Percentiles rank a stretch among this genome's conserved stretches.
phyloP scores from a whole-genome alignment of 92 coral and sea anemone genomes.

The Epizoanthus rinbou region DNA sequence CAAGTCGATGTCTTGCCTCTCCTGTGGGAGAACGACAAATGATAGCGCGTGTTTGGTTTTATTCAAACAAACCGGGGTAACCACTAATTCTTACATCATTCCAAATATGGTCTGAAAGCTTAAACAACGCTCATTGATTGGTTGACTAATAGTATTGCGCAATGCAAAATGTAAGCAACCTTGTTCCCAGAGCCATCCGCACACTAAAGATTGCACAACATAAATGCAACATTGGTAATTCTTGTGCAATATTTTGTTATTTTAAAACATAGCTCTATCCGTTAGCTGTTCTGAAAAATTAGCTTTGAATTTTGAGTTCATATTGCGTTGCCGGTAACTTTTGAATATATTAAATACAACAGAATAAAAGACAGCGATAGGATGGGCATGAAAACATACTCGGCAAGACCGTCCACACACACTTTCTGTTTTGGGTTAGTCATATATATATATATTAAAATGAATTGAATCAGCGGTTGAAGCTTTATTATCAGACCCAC shows the following conservation, averaged over 20 bases:
- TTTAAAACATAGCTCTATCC: background rate
- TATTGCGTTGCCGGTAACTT: background rate
- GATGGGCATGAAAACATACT: background rate
- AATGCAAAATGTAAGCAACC: background rate
- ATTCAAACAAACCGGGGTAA: background rate
- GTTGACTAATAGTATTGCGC: constrained; percentile 16
- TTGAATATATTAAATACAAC: too few relatives aligned
- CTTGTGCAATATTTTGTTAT: background rate
- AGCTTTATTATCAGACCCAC: too few relatives aligned
- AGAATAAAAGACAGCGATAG: background rate
- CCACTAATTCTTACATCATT: background rate
- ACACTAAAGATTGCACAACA: too few relatives aligned
- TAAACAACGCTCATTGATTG: background rate
- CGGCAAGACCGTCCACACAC: too few relatives aligned
- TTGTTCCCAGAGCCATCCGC: background rate
- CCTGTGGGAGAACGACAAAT: background rate
- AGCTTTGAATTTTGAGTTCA: background rate
- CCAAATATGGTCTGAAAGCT: constrained; percentile 1
- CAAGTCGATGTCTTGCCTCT: too few relatives aligned
- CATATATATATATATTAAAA: too few relatives aligned
- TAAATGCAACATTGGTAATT: too few relatives aligned
- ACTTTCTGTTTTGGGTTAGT: too few relatives aligned
- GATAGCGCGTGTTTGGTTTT: background rate
- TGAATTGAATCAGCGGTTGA: too few relatives aligned
- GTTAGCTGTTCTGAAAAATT: background rate